Percentiles rank a stretch among this genome's conserved stretches.
Conservation (phyloP, 92 coral and sea anemone genomes). For the Heteractis magnifica region DNA sequence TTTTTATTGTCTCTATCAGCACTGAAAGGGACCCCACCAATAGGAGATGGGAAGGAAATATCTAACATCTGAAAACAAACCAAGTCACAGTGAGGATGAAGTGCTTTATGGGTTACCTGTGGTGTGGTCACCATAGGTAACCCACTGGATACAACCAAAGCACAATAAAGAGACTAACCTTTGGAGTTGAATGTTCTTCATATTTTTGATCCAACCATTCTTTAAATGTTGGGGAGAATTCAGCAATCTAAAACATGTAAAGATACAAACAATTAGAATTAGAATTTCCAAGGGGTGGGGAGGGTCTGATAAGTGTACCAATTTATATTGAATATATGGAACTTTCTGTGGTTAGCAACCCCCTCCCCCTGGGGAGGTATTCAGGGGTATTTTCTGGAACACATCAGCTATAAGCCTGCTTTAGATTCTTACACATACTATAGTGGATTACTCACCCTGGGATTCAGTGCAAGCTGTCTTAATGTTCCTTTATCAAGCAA, state of each 20-base stretch:
- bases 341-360: no score
- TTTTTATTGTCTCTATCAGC: constrained; percentile 91
- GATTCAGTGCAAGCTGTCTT: constrained; percentile 77
- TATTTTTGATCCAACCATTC: constrained; percentile 59
- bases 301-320: background rate
- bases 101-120: background rate
- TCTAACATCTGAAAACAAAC: constrained; percentile 47
- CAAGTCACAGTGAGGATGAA: background rate
- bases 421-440: background rate
- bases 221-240: constrained; percentile 65
- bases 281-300: no score
- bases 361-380: no score
- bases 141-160: background rate
- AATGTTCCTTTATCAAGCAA: constrained; percentile 87
- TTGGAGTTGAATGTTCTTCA: constrained; percentile 39
- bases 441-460: constrained; percentile 63
- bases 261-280: background rate
- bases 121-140: background rate
- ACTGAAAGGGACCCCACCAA: constrained; percentile 97
- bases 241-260: constrained; percentile 56
- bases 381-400: no score
- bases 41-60: constrained; percentile 69
- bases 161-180: constrained; percentile 36
- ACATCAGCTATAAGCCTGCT: no score
- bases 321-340: background rate